A percentile compares a stretch with the other conserved stretches of the same genome.
phyloP scores from a whole-genome alignment of 1,140 invertebrate genomes.

The Aradophagus sp. region DNA sequence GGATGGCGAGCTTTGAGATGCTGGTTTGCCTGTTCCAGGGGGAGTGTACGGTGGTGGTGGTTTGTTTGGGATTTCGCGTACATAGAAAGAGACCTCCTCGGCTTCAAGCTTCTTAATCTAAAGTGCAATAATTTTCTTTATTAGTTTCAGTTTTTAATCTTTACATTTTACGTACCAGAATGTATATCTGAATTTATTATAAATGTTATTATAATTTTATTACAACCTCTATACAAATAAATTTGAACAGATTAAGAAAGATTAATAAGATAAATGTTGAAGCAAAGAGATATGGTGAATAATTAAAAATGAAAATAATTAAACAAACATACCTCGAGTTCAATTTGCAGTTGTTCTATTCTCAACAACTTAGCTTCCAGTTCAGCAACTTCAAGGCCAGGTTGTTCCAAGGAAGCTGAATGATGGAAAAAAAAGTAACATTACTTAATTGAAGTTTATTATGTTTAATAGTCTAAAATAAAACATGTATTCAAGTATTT shows the following conservation, averaged over 20 bases:
- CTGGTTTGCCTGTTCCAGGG: slow-evolving; percentile 66
- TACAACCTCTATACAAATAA: no score
- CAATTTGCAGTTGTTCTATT: slow-evolving; percentile 78
- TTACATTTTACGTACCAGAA: no score
- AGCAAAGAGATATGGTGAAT: no score
- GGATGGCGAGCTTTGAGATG: slow-evolving; percentile 62
- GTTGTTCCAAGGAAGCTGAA: slow-evolving; percentile 69
- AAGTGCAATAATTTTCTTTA: no score
- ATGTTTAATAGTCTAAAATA: slow-evolving; percentile 17
- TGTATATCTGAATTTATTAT: no score
- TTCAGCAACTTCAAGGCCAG: slow-evolving; percentile 69
- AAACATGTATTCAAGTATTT: slow-evolving; percentile 30
- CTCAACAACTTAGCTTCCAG: slow-evolving; percentile 74
- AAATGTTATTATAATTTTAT: no score
- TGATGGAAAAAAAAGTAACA: slow-evolving; percentile 9
- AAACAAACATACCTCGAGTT: slow-evolving; percentile 77
- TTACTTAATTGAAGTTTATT: slow-evolving; percentile 11
- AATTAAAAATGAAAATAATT: slow-evolving; percentile 3
- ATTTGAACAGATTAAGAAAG: no score
- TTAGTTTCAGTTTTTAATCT: no score
- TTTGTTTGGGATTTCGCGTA: slow-evolving; percentile 82
- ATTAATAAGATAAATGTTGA: no score
- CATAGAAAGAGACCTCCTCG: slow-evolving; percentile 77
- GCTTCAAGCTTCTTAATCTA: slow-evolving; percentile 78
- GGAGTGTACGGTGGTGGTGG: slow-evolving; percentile 83